Evolutionary conservation across 2,113 vertebrate species (phyloP).

Genomic region (Desmodus rotundus): DNA sequence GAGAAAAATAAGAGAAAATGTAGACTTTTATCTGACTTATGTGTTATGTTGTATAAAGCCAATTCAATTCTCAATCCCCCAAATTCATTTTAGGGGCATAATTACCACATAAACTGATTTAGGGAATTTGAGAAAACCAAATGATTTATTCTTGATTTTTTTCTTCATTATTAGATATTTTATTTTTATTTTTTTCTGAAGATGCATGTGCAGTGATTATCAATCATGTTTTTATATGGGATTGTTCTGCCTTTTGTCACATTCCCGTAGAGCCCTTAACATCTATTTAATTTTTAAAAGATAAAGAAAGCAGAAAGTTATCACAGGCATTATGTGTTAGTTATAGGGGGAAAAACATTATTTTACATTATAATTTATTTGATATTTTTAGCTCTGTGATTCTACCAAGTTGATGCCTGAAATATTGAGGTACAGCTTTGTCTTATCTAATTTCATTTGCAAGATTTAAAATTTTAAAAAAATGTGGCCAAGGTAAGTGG

Average conservation of each 20-base stretch:
- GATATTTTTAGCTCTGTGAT: not conserved
- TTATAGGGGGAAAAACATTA: not conserved
- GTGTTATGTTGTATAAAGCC: not conserved
- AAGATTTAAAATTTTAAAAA: not conserved
- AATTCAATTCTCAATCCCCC: not conserved
- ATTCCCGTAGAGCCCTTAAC: not conserved
- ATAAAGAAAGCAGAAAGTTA: slow-evolving; percentile 57
- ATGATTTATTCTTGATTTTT: not conserved
- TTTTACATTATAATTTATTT: not conserved
- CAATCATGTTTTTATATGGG: not conserved
- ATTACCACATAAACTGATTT: not conserved
- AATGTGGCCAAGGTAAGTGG: not conserved
- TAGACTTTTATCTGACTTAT: not conserved
- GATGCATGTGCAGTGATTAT: not conserved
- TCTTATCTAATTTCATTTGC: not conserved
- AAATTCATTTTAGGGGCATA: not conserved
- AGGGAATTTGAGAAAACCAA: not conserved
- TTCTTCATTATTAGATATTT: not conserved
- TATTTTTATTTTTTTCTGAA: not conserved
- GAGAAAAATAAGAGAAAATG: not conserved
- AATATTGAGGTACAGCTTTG: not conserved
- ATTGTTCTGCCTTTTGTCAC: not conserved
- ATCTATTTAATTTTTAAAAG: slow-evolving; percentile 34
- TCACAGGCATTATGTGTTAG: not conserved
- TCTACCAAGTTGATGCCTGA: not conserved